Conservation (phyloP, 35 echinoderm and acorn worm species). For the Strongylocentrotus purpuratus region DNA sequence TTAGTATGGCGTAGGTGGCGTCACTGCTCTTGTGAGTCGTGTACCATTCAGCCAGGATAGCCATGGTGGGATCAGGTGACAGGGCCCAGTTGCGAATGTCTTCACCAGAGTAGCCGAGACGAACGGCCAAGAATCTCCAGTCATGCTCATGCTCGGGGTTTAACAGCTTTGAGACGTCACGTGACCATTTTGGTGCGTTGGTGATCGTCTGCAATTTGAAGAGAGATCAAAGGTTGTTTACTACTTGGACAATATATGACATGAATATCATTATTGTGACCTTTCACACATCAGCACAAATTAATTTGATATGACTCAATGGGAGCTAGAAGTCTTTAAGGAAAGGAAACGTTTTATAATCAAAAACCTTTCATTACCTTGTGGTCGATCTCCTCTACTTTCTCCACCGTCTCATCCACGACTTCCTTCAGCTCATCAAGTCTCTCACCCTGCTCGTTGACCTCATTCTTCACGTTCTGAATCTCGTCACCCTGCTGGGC, state of each 20-base stretch:
- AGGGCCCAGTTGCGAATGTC: slow-evolving; percentile 96
- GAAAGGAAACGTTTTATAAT: neutral
- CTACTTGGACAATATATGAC: neutral
- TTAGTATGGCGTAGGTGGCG: slow-evolving; percentile 91
- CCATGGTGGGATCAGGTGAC: slow-evolving; percentile 95
- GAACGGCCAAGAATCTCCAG: slow-evolving; percentile 89
- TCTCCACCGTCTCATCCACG: slow-evolving; percentile 84
- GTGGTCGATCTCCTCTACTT: slow-evolving; percentile 93
- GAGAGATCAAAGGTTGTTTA: neutral
- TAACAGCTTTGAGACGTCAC: slow-evolving; percentile 91
- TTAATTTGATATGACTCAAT: neutral
- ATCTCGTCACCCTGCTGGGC: slow-evolving; percentile 78
- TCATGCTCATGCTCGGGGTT: slow-evolving; percentile 87
- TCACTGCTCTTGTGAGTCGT: slow-evolving; percentile 96
- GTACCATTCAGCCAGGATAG: slow-evolving; percentile 96
- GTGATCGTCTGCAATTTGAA: slow-evolving; percentile 80
- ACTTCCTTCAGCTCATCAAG: slow-evolving; percentile 82
- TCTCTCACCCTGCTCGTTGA: slow-evolving; percentile 76
- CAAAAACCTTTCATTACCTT: slow-evolving; percentile 61
- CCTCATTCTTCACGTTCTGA: slow-evolving; percentile 84
- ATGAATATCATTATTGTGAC: neutral
- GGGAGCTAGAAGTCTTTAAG: neutral
- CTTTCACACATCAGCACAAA: neutral
- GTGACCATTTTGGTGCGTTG: slow-evolving; percentile 95
- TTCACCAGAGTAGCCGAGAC: slow-evolving; percentile 85